Evolutionary conservation across 2,797 vertebrate genomes (phyloP).

Genomic region (Poecilia wingei): DNA sequence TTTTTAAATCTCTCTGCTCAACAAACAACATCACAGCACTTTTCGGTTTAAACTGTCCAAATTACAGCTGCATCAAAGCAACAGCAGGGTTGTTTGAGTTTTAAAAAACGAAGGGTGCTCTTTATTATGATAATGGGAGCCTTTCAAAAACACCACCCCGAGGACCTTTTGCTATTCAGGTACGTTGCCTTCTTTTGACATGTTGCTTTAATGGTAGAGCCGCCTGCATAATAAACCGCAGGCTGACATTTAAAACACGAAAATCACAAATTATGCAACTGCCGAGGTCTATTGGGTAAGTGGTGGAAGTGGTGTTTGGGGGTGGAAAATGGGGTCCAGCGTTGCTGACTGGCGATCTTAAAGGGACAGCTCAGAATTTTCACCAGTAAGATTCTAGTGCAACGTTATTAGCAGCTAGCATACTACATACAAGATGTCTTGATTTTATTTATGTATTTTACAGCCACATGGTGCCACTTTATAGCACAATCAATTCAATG

Average conservation of each 20-base stretch:
- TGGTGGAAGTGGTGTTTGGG: constrained; percentile 25
- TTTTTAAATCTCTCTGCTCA: constrained; percentile 18
- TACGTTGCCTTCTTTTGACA: constrained; percentile 56
- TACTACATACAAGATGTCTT: not conserved
- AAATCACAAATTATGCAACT: constrained; percentile 52
- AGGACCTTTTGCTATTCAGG: constrained; percentile 58
- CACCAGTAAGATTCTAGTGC: not conserved
- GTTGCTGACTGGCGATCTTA: constrained; percentile 36
- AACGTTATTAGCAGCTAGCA: not conserved
- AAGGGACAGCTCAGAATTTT: not conserved
- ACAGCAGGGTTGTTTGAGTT: constrained; percentile 51
- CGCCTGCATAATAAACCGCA: constrained; percentile 58
- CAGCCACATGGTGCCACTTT: no score
- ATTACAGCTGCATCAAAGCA: constrained; percentile 24
- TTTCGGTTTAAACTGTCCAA: constrained; percentile 41
- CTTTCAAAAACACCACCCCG: constrained; percentile 61
- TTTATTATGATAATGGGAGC: constrained; percentile 65
- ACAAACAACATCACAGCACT: constrained; percentile 31
- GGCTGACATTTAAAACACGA: constrained; percentile 68
- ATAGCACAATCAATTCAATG: no score
- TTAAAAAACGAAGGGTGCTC: constrained; percentile 22
- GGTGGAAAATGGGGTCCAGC: not conserved
- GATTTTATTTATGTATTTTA: not conserved
- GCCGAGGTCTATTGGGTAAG: constrained; percentile 34
- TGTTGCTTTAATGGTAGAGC: constrained; percentile 52